Evolutionary conservation across 2,113 vertebrate genomes (phyloP).

Genomic region (Probosciger aterrimus): DNA sequence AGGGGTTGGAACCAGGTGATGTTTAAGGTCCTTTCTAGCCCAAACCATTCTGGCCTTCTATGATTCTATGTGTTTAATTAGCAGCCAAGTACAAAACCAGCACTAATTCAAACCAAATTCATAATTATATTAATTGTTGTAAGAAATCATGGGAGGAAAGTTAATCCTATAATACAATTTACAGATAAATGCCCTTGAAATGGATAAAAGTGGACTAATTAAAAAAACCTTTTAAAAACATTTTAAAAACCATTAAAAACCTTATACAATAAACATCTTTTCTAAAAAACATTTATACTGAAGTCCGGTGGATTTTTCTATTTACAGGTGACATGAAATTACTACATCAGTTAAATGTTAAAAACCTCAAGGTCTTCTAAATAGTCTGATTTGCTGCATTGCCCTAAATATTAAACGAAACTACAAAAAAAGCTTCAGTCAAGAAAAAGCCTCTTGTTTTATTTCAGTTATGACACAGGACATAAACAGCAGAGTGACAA

Average conservation of each 20-base stretch:
- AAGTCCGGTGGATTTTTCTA: neutral
- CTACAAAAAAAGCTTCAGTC: neutral
- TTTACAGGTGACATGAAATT: neutral
- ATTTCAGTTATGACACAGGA: neutral
- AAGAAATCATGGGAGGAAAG: neutral
- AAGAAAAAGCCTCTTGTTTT: neutral
- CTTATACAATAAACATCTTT: slow-evolving; percentile 14
- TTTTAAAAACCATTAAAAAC: neutral
- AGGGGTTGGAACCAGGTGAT: neutral
- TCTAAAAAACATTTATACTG: neutral
- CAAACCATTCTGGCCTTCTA: neutral
- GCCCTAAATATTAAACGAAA: neutral
- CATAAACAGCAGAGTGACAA: neutral
- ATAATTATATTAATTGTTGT: slow-evolving; percentile 6
- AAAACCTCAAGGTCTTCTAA: neutral
- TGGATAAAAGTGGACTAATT: slow-evolving; percentile 1
- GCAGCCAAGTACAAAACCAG: slow-evolving; percentile 20
- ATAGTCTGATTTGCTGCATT: neutral
- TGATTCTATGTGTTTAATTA: neutral
- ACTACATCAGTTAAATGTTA: neutral
- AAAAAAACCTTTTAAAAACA: too few species aligned
- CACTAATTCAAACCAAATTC: neutral
- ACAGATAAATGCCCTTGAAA: neutral
- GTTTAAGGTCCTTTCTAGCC: neutral
- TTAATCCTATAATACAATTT: slow-evolving; percentile 9